A percentile compares a stretch with the other conserved stretches of the same genome.
Conservation (phyloP, 2,113 vertebrate genomes). For the Leptocoma aspasia region DNA sequence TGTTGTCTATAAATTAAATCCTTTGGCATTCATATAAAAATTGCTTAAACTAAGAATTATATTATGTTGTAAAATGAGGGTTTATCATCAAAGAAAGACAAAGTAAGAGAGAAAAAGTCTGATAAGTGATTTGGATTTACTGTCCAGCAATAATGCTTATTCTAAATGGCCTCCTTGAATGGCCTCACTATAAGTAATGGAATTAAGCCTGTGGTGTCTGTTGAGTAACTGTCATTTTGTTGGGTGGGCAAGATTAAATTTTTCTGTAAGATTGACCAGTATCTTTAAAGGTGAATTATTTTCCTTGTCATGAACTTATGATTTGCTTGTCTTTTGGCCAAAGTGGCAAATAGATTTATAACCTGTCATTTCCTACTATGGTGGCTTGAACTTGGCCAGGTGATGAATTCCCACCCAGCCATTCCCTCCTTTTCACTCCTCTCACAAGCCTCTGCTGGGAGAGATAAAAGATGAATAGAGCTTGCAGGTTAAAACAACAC, state of each 20-base stretch:
- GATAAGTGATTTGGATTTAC: not conserved
- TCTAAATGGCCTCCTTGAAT: not conserved
- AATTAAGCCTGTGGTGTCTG: not conserved
- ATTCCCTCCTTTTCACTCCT: not conserved
- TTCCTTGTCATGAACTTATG: not conserved
- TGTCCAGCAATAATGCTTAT: not conserved
- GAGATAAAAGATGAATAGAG: not conserved
- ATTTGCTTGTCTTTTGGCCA: not conserved
- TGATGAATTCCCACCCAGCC: not conserved
- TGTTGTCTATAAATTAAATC: conserved; percentile 9
- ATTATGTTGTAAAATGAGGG: not conserved
- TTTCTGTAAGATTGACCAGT: not conserved
- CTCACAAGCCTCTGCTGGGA: not conserved
- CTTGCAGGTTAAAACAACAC: not conserved
- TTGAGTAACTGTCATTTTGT: not conserved
- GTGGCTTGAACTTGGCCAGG: not conserved
- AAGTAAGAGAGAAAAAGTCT: not conserved
- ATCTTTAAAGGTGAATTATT: not conserved
- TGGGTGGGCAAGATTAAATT: not conserved
- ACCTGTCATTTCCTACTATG: not conserved
- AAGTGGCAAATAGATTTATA: not conserved
- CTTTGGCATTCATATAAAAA: not conserved
- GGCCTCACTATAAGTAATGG: not conserved
- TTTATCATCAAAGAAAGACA: not conserved
- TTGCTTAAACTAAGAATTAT: not conserved